Evolutionary conservation across 2,797 vertebrate species (phyloP), one percentile per base, ranked within the genome.

Genomic region (Babyrousa celebensis): DNA sequence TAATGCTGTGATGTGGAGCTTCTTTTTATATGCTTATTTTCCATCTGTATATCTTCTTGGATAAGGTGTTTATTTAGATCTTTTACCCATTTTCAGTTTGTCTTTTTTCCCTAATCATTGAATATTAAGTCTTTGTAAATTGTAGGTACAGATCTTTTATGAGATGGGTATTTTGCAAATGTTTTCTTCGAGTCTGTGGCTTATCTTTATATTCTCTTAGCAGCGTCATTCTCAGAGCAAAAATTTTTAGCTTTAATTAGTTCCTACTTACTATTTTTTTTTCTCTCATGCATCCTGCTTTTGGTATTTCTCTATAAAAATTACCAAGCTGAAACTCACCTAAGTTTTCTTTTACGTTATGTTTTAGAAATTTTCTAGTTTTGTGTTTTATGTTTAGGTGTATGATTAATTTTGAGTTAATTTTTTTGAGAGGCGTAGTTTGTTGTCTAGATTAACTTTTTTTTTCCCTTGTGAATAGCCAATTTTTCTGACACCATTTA

Each of bases 231-330:
- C 54, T 68, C 18, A 48, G 21, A 74, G 60, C 43, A 70, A 40
- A n/a, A 21, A 82, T 60, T 72, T 67, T 86, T 63, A 48, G 65
- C 68, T 77, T 86, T 77, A 77, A 54, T 68, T 32, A 74, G n/a
- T 2, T 58, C 3, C 10, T 79, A 32, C 6, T 75, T 36, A 85
- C 1, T 10, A 89, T 62, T 78, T 43, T 78, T 62, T 85, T 83
- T 54, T 18, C 71, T 54, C 23, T 27, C 21, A 58, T 48, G 29
- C 11, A 36, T 18, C 52, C 15, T 60, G 17, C n/a, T 67, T 48
- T 29, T n/a, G 29, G 17, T 90, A 12, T 90, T 93, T 93, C 21
- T 83, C 54, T 83, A 56, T 83, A 56, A 70, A 89, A 90, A 21
- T 6, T n/a, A 82, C 36, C 43, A 94, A 83, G 87, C 40, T n/a